A percentile compares a stretch with the other conserved stretches of the same genome.
These are phyloP conservation scores for Thysanoteuthis rhombus DNA, from an alignment of 2,888 invertebrate genomes.

Conservation along the genomic window DNA sequence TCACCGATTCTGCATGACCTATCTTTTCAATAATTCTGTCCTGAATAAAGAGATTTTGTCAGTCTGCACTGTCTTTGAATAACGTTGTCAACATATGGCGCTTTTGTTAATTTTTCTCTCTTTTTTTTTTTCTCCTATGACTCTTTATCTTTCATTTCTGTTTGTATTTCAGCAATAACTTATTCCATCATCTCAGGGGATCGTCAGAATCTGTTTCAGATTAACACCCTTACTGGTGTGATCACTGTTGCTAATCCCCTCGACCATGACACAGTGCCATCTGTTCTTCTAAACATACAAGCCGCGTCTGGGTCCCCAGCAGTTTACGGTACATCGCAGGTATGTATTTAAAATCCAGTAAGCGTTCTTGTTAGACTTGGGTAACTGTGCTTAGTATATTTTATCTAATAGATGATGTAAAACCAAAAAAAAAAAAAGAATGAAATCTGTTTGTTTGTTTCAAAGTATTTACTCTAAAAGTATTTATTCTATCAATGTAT, in stretches of 20 bases:
- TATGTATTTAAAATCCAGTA: conserved; percentile 67
- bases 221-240: conserved; percentile 83
- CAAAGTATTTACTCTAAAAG: too few relatives aligned
- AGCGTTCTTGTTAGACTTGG: too few relatives aligned
- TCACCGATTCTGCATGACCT: too few relatives aligned
- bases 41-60: not conserved
- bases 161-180: conserved; percentile 41
- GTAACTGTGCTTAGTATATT: too few relatives aligned
- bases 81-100: not conserved
- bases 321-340: conserved; percentile 89
- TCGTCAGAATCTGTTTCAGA: conserved; percentile 80
- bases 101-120: not conserved
- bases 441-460: too few relatives aligned
- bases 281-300: conserved; percentile 87
- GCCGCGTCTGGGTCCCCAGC: conserved; percentile 83
- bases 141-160: not conserved
- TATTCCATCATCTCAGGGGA: conserved; percentile 80
- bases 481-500: too few relatives aligned
- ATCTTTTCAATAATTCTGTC: not conserved
- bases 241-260: conserved; percentile 81
- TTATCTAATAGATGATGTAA: too few relatives aligned
- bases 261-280: conserved; percentile 85
- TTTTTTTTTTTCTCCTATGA: not conserved
- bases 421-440: too few relatives aligned
- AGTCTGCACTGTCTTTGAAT: not conserved